Evolutionary conservation across 2,888 invertebrate genomes (phyloP).

Genomic region (Vanessa cardui): DNA sequence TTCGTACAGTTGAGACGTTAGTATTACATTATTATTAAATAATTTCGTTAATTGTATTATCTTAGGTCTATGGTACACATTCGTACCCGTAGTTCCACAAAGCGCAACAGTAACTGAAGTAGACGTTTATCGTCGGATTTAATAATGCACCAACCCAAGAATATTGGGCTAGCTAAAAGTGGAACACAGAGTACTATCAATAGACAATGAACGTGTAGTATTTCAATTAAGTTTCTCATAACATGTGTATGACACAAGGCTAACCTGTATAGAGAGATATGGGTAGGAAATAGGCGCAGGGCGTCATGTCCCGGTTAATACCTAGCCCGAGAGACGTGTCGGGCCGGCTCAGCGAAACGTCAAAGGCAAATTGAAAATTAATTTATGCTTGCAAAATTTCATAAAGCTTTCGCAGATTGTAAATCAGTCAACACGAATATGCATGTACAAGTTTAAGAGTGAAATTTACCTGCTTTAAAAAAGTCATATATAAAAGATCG

Average conservation of each 20-base stretch:
- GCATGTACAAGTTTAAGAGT: conserved; percentile 35
- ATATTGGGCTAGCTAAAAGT: not conserved
- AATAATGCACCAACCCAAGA: not conserved
- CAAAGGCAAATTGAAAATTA: conserved; percentile 83
- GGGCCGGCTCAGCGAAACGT: conserved; percentile 78
- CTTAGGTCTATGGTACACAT: no score
- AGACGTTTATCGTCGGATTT: no score
- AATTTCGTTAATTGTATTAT: no score
- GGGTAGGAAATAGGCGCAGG: conserved; percentile 59
- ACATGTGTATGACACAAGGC: conserved; percentile 42
- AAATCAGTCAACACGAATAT: conserved; percentile 57
- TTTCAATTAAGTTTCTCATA: conserved; percentile 46
- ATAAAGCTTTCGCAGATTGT: conserved; percentile 62
- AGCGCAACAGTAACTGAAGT: no score
- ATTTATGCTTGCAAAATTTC: conserved; percentile 78
- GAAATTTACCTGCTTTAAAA: conserved; percentile 4
- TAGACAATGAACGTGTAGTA: conserved; percentile 37
- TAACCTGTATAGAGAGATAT: conserved; percentile 48
- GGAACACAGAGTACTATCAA: conserved; percentile 19
- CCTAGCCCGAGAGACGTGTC: conserved; percentile 73
- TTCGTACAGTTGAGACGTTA: no score
- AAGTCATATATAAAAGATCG: not conserved
- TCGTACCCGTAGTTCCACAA: no score
- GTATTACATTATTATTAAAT: no score
- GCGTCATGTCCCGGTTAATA: conserved; percentile 74